Conservation (phyloP, 2,113 vertebrate species). For the Gymnobelideus leadbeateri region DNA sequence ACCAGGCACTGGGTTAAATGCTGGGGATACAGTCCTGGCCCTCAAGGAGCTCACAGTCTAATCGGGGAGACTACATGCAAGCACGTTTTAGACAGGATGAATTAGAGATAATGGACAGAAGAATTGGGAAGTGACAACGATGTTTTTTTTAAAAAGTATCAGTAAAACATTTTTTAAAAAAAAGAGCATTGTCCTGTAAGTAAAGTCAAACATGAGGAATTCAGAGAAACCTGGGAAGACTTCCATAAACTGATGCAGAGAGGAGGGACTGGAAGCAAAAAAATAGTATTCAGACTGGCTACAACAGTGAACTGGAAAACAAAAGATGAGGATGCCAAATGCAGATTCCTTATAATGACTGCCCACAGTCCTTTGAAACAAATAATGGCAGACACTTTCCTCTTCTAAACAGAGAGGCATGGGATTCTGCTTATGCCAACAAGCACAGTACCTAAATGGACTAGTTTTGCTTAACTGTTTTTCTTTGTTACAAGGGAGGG, state of each 20-base stretch:
- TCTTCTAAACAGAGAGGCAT: background rate
- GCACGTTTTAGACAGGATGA: background rate
- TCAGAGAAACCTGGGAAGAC: background rate
- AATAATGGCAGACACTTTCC: background rate
- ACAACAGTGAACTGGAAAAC: background rate
- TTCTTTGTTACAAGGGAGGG: background rate
- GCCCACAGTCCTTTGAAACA: background rate
- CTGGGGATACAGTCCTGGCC: background rate
- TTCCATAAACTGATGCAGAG: background rate
- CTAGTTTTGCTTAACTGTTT: background rate
- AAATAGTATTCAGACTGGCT: background rate
- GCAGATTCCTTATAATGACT: background rate
- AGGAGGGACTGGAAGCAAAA: background rate
- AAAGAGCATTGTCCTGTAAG: background rate
- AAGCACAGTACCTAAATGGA: background rate
- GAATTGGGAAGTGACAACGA: background rate
- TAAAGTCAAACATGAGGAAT: background rate
- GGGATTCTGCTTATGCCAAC: too few species aligned
- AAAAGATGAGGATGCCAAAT: background rate
- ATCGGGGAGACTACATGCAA: background rate
- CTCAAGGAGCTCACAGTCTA: too few species aligned
- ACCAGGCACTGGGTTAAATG: background rate
- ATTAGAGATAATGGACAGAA: background rate
- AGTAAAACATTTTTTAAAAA: background rate
- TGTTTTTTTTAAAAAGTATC: too few species aligned